Conservation (phyloP, 2,888 invertebrate genomes). For the Salpingus planirostris region DNA sequence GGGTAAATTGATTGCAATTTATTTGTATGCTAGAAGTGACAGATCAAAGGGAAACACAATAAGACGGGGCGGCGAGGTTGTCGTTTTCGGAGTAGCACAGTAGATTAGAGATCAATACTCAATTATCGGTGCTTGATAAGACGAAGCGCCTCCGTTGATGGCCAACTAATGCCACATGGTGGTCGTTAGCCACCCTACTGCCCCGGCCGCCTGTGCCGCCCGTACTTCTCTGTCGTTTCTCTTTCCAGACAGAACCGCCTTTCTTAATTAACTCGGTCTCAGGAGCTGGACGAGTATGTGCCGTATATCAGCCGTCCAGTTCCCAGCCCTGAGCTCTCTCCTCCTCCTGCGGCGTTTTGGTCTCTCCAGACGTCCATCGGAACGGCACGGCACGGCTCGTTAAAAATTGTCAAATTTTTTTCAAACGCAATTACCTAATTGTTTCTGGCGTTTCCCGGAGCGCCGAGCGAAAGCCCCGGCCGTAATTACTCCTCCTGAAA, state of each 20-base stretch:
- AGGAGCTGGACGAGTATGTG: constrained; percentile 2
- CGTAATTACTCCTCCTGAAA: no score
- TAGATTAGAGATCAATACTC: constrained; percentile 42
- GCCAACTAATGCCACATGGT: constrained; percentile 39
- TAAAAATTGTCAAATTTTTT: no score
- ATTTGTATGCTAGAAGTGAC: constrained; percentile 6
- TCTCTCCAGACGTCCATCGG: no score
- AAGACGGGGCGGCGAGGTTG: constrained; percentile 20
- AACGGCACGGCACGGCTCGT: no score
- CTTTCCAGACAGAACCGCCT: constrained; percentile 20
- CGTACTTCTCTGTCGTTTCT: constrained; percentile 21
- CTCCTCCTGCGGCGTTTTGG: no score
- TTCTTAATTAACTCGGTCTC: constrained; percentile 23
- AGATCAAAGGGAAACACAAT: constrained; percentile 23
- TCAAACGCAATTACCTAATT: no score
- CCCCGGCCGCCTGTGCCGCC: constrained; percentile 14
- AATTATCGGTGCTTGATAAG: constrained; percentile 42
- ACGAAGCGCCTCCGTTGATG: constrained; percentile 37
- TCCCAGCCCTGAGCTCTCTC: no score
- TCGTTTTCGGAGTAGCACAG: constrained; percentile 26
- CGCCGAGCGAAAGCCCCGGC: no score
- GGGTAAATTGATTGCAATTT: constrained; percentile 5
- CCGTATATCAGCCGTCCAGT: no score
- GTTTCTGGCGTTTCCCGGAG: no score
- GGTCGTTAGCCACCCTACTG: constrained; percentile 36